phyloP scores from a whole-genome alignment of 2,113 vertebrate genomes.

The Pygoscelis adeliae region DNA sequence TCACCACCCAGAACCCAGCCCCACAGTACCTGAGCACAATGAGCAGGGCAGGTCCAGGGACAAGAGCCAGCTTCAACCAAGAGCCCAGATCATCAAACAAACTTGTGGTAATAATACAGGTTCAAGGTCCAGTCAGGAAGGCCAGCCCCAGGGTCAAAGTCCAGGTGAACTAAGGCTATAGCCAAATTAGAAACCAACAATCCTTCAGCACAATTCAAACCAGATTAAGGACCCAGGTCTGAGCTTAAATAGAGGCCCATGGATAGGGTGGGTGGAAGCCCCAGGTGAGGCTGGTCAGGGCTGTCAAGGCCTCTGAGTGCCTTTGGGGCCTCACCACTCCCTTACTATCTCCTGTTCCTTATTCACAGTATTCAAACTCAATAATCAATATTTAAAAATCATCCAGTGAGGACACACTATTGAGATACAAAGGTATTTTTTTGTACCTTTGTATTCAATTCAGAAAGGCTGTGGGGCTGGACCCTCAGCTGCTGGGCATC shows the following conservation, averaged over 20 bases:
- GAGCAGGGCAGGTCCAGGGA: rapidly evolving
- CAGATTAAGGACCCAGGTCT: rapidly evolving
- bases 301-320: neutral
- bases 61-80: neutral
- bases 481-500: neutral
- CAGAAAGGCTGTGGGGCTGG: neutral
- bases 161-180: rapidly evolving
- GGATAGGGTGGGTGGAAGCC: neutral
- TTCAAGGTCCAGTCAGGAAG: rapidly evolving
- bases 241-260: neutral
- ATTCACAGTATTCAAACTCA: neutral
- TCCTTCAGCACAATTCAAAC: rapidly evolving
- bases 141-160: rapidly evolving
- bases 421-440: neutral
- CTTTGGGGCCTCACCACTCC: rapidly evolving
- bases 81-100: neutral
- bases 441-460: neutral
- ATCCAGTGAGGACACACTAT: neutral
- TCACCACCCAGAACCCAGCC: neutral
- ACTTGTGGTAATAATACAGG: rapidly evolving
- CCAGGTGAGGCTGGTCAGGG: neutral
- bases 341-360: neutral
- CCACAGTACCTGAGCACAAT: neutral
- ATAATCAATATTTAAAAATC: neutral
- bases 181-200: rapidly evolving